Percentiles rank a stretch among this genome's conserved stretches.
Conservation (phyloP, 2,888 invertebrate species). For the Stenchaetothrips biformis region DNA sequence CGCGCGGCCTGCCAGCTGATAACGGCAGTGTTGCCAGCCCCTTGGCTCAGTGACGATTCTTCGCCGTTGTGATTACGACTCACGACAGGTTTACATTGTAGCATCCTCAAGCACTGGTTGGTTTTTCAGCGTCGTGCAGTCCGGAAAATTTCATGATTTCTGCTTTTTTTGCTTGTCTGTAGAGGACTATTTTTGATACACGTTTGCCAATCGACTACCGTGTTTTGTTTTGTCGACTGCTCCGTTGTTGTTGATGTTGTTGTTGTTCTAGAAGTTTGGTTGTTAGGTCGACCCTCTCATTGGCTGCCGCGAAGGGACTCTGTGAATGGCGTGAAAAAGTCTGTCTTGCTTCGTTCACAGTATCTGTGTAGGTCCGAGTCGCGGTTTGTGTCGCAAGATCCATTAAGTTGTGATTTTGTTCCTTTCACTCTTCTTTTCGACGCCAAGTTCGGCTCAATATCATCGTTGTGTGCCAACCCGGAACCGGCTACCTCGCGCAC, state of each 20-base stretch:
- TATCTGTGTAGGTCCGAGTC: neutral
- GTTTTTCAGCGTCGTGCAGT: too few species aligned
- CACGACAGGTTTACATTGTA: too few species aligned
- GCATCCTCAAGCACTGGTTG: too few species aligned
- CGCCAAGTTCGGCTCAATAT: neutral
- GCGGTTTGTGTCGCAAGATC: neutral
- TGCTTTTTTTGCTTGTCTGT: too few species aligned
- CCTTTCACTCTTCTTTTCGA: neutral
- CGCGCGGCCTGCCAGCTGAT: too few species aligned
- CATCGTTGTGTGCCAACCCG: neutral
- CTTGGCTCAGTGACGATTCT: too few species aligned
- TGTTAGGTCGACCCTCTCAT: neutral
- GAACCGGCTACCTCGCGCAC: neutral
- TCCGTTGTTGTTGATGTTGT: neutral
- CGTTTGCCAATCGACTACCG: too few species aligned
- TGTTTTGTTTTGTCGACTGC: slow-evolving; percentile 2
- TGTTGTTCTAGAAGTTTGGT: neutral
- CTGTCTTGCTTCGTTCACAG: neutral
- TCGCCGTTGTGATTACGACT: too few species aligned
- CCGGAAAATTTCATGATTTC: too few species aligned
- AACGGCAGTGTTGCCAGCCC: too few species aligned
- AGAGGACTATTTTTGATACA: too few species aligned
- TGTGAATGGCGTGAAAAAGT: slow-evolving; percentile 6
- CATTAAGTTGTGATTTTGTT: neutral
- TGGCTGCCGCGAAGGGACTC: neutral